These are phyloP conservation scores for Drosophila anomelani DNA, from an alignment of 2,888 invertebrate species.

Conservation along the genomic window DNA sequence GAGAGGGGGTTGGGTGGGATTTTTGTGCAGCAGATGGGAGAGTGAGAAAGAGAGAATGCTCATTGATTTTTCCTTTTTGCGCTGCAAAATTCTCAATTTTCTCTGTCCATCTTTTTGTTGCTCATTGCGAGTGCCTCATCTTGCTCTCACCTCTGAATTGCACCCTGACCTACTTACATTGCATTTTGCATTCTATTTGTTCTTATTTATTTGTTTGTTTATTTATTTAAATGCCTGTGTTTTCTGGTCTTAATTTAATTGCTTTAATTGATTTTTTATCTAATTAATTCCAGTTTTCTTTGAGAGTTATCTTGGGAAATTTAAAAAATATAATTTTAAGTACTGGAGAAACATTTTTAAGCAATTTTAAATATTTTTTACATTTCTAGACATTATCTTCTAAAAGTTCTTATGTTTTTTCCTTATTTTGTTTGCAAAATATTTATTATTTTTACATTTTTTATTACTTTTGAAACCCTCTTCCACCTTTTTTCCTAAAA, in stretches of 20 bases:
- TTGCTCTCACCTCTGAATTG: slow-evolving; percentile 53
- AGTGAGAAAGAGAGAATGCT: slow-evolving; percentile 16
- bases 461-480: neutral
- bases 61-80: slow-evolving; percentile 51
- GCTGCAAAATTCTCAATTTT: slow-evolving; percentile 37
- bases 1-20: neutral
- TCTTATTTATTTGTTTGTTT: slow-evolving; percentile 23
- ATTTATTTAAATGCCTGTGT: slow-evolving; percentile 14
- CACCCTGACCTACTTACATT: slow-evolving; percentile 83
- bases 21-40: slow-evolving; percentile 19
- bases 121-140: slow-evolving; percentile 15
- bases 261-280: neutral
- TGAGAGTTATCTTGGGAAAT: neutral
- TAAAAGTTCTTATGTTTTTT: fast-evolving
- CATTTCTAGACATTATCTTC: too few species aligned
- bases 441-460: neutral
- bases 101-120: slow-evolving; percentile 25
- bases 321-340: neutral
- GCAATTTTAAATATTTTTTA: neutral
- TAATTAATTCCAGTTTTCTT: neutral
- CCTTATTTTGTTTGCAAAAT: neutral
- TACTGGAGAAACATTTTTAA: neutral
- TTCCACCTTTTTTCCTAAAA: too few species aligned
- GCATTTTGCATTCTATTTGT: slow-evolving; percentile 59
- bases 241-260: slow-evolving; percentile 15